Conservation (phyloP, 1,140 invertebrate genomes). For the Stenopsyche tienmushanensis region DNA sequence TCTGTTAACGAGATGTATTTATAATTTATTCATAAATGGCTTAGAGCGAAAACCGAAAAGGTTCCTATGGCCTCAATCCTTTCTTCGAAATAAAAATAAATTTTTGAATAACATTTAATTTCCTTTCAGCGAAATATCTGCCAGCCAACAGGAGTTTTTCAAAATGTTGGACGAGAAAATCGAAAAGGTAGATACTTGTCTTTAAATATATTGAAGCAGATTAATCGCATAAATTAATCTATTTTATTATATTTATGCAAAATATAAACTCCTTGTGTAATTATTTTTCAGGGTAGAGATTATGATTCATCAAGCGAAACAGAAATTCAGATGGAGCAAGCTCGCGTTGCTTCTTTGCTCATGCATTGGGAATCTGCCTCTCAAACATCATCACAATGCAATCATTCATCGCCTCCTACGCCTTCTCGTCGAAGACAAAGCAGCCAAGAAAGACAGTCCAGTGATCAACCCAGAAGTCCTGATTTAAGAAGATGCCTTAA, state of each 20-base stretch:
- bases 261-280: neutral
- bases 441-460: constrained; percentile 17
- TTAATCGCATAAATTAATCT: neutral
- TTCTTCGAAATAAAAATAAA: too few relatives aligned
- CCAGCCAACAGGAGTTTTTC: constrained; percentile 87
- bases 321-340: constrained; percentile 61
- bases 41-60: too few relatives aligned
- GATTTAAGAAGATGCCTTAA: constrained; percentile 24
- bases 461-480: constrained; percentile 13
- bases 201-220: constrained; percentile 6
- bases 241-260: too few relatives aligned
- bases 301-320: constrained; percentile 69
- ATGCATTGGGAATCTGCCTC: constrained; percentile 65
- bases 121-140: constrained; percentile 76
- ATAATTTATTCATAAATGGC: too few relatives aligned
- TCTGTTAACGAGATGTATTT: too few relatives aligned
- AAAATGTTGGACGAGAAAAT: constrained; percentile 90
- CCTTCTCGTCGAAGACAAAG: constrained; percentile 16
- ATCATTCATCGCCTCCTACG: constrained; percentile 31
- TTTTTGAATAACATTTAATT: too few relatives aligned
- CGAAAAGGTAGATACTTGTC: constrained; percentile 69
- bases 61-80: too few relatives aligned
- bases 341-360: constrained; percentile 58
- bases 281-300: constrained; percentile 63
- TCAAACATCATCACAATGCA: constrained; percentile 48